phyloP scores from a whole-genome alignment of 1,140 invertebrate genomes.

The Triops cancriformis region DNA sequence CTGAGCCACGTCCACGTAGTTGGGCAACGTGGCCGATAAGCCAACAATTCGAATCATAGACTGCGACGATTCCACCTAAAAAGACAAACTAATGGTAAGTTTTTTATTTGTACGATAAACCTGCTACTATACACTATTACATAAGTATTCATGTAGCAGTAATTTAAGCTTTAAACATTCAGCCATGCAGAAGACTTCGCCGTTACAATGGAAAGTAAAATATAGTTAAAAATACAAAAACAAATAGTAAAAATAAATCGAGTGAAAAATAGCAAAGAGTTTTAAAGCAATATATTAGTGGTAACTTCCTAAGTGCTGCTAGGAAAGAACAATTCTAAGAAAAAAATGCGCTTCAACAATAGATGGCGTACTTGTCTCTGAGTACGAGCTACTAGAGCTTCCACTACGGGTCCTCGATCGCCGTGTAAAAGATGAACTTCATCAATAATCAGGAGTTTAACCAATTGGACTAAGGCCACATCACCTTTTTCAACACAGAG shows the following conservation, averaged over 20 bases:
- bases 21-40: conserved; percentile 93
- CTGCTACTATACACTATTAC: too few relatives aligned
- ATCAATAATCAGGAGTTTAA: conserved; percentile 93
- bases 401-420: conserved; percentile 94
- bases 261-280: too few relatives aligned
- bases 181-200: too few relatives aligned
- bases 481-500: conserved; percentile 53
- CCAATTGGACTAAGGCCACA: conserved; percentile 77
- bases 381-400: conserved; percentile 91
- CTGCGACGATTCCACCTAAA: conserved; percentile 81
- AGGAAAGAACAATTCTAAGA: not conserved
- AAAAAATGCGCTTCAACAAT: not conserved
- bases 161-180: too few relatives aligned
- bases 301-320: conserved; percentile 1
- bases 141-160: too few relatives aligned
- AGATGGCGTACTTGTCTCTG: conserved; percentile 60
- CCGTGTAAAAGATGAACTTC: conserved; percentile 97
- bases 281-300: too few relatives aligned
- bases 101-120: too few relatives aligned
- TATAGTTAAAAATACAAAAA: too few relatives aligned
- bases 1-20: conserved; percentile 91
- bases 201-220: too few relatives aligned
- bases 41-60: conserved; percentile 97
- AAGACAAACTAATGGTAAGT: conserved; percentile 19
- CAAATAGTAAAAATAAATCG: too few relatives aligned